Evolutionary conservation across 2,113 vertebrate genomes (phyloP).

Genomic region (Xenopus borealis): DNA sequence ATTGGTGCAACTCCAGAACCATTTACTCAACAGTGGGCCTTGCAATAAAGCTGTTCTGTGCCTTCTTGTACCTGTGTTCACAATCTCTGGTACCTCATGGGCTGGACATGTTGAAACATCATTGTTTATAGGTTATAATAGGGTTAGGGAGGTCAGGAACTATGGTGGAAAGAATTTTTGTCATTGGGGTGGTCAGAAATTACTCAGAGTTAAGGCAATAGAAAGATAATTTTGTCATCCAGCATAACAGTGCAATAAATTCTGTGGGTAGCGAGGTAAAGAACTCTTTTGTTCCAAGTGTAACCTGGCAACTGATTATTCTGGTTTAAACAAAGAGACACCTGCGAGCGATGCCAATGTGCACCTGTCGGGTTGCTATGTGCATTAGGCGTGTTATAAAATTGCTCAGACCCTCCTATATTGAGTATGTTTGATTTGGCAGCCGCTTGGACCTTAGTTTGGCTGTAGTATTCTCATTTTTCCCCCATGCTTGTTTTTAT

Average conservation of each 20-base stretch:
- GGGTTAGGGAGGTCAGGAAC: not conserved
- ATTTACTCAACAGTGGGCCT: too few species aligned
- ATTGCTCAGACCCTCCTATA: not conserved
- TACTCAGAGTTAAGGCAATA: not conserved
- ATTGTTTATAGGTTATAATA: too few species aligned
- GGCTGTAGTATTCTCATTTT: not conserved
- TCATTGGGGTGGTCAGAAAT: not conserved
- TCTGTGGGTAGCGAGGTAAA: conserved; percentile 17
- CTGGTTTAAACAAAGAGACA: conserved; percentile 53
- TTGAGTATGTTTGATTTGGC: not conserved
- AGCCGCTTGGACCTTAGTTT: not conserved
- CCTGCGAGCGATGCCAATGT: conserved; percentile 45
- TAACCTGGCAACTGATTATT: conserved; percentile 50
- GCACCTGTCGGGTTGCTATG: conserved; percentile 47
- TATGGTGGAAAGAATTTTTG: not conserved
- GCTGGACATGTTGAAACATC: too few species aligned
- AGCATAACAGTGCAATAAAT: conserved; percentile 29
- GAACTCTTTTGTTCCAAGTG: conserved; percentile 48
- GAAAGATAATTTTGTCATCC: not conserved
- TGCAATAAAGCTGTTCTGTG: too few species aligned
- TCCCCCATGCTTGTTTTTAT: not conserved
- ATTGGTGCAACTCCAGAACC: too few species aligned
- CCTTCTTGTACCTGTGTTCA: too few species aligned
- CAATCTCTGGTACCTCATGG: too few species aligned
- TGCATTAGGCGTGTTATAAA: conserved; percentile 14